A percentile compares a stretch with the other conserved stretches of the same genome.
Conservation (phyloP, 2,113 vertebrate genomes). For the Sminthopsis crassicaudata region DNA sequence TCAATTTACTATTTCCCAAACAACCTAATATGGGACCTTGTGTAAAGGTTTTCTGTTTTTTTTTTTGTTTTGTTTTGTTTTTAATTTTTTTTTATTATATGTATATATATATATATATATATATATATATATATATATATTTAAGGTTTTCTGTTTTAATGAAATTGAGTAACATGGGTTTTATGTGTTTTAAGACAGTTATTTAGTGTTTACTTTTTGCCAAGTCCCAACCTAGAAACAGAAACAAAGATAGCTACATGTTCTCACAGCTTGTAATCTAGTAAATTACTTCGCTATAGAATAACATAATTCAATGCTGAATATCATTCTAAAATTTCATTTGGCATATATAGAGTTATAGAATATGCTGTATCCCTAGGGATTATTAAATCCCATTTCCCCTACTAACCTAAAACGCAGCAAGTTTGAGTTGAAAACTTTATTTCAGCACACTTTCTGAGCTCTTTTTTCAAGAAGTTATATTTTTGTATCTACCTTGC, state of each 20-base stretch:
- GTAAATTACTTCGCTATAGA: neutral
- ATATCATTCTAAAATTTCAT: neutral
- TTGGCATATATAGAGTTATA: neutral
- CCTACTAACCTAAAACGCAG: slow-evolving; percentile 37
- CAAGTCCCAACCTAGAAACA: neutral
- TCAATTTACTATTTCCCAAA: too few species aligned
- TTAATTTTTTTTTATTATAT: too few species aligned
- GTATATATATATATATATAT: too few species aligned
- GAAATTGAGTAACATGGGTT: neutral
- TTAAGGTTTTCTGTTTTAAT: too few species aligned
- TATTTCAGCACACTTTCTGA: slow-evolving; percentile 40
- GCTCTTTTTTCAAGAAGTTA: slow-evolving; percentile 46
- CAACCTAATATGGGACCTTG: too few species aligned
- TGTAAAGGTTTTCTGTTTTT: too few species aligned
- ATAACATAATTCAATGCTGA: neutral
- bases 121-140: too few species aligned
- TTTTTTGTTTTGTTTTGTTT: too few species aligned
- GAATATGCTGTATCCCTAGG: neutral
- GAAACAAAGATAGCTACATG: neutral
- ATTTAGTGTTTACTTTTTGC: neutral
- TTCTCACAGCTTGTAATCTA: neutral
- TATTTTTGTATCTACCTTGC: neutral
- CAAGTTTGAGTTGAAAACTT: slow-evolving; percentile 18
- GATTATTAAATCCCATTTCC: neutral
- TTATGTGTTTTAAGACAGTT: neutral